These are phyloP conservation scores for Apantesis nais DNA, from an alignment of 2,888 invertebrate genomes.

Conservation along the genomic window DNA sequence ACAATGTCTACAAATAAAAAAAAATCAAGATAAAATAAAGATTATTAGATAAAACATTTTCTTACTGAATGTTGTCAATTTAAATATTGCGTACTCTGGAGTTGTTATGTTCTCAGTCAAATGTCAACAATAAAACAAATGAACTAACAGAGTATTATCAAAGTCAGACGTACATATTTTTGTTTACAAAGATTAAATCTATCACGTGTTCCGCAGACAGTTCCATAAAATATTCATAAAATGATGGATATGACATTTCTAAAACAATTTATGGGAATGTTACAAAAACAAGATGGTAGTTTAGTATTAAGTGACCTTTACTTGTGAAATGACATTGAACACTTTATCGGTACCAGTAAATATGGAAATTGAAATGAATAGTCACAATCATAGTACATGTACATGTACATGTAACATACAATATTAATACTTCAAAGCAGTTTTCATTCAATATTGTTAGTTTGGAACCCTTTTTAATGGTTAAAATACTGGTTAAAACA, in stretches of 20 bases:
- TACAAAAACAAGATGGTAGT: background rate
- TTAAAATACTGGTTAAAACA: too few species aligned
- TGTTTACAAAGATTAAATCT: background rate
- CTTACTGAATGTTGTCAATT: background rate
- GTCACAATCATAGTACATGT: background rate
- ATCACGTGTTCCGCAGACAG: background rate
- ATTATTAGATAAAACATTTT: background rate
- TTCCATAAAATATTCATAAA: constrained; percentile 12
- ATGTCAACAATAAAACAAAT: background rate
- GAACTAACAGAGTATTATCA: background rate
- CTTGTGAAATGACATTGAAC: background rate
- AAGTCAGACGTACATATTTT: background rate
- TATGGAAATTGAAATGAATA: background rate
- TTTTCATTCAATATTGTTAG: too few species aligned
- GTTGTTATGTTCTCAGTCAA: background rate
- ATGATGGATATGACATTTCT: background rate
- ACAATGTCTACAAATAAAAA: background rate
- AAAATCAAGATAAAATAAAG: too few species aligned
- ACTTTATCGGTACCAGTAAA: background rate
- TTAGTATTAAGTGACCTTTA: background rate
- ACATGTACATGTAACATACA: background rate
- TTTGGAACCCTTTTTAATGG: too few species aligned
- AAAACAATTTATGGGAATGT: background rate
- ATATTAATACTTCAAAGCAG: background rate
- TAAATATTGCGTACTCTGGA: background rate